Base-by-base conservation (phyloP, 2,888 invertebrate species). In the Limnephilus marmoratus region DNA sequence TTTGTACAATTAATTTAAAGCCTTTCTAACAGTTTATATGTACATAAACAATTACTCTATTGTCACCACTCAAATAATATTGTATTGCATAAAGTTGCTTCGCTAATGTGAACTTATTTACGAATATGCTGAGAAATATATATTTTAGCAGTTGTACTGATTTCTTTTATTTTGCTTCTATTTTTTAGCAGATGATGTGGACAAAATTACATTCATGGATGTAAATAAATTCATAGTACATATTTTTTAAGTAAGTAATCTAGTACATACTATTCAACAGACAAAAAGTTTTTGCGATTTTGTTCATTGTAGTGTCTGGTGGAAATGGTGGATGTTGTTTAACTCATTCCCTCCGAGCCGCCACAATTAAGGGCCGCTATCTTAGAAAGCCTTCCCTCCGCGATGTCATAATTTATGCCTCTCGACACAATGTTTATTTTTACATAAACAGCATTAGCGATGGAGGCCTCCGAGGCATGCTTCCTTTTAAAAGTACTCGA, bases 41-140 rank as follows among this genome's bases (percentile, higher is more conserved):
- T 53, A 45, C n/a, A 68, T 68, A 68, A n/a, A 68, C 24, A n/a
- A 68, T 68, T 18, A 29, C 45, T 45, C 68, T 86, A 45, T 86
- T 86, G 37, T 86, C 86, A 49, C 45, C 86, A 24, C 45, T 45
- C 24, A 86, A 86, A 68, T 7, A 68, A 68, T 68, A n/a, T 86
- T 49, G 15, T 83, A 83, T 68, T n/a, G 24, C 68, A 45, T 45
- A 86, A 68, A 68, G 53, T 34, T 53, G 87, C 87, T 68, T 87
- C n/a, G 68, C 68, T 68, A 68, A 87, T 68, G 68, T 87, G 31
- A 12, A 68, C 87, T 87, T 87, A 87, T 87, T 87, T 87, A 87
- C 53, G 53, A 68, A 37, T 68, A 15, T 87, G 53, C 87, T 87
- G 87, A 53, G 87, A 87, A 87, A 87, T 68, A 87, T 87, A 87